These are phyloP conservation scores for Takifugu flavidus DNA, from an alignment of 2,113 vertebrate species.

Conservation along the genomic window DNA sequence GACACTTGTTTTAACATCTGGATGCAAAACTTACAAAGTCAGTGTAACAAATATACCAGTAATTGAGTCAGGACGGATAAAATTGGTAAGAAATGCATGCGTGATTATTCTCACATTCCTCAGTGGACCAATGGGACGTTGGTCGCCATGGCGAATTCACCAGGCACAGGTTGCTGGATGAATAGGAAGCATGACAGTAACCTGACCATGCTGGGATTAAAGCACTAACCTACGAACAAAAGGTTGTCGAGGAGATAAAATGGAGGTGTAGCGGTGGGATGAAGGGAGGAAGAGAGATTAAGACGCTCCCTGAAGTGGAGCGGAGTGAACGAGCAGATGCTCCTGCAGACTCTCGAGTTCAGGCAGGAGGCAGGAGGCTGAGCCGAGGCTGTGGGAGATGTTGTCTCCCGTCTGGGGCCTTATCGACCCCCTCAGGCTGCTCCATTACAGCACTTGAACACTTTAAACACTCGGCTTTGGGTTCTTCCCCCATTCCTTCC, in stretches of 20 bases:
- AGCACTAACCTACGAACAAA: too few relatives aligned
- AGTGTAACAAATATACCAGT: too few relatives aligned
- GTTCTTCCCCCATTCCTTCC: background rate
- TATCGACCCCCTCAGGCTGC: slow-evolving; percentile 53
- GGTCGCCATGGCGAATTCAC: slow-evolving; percentile 13
- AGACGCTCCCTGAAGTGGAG: background rate
- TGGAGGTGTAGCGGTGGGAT: too few relatives aligned
- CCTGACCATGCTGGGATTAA: too few relatives aligned
- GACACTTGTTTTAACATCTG: background rate
- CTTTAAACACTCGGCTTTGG: slow-evolving; percentile 20
- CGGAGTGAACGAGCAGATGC: background rate
- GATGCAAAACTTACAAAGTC: background rate
- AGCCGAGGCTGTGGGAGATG: slow-evolving; percentile 17
- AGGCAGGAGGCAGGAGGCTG: slow-evolving; percentile 19
- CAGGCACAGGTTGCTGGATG: background rate
- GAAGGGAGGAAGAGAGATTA: too few relatives aligned
- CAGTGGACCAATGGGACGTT: background rate
- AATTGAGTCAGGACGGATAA: too few relatives aligned
- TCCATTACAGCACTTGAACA: slow-evolving; percentile 54
- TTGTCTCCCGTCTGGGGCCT: slow-evolving; percentile 36
- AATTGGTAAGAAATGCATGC: too few relatives aligned
- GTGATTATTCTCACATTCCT: background rate
- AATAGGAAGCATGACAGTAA: too few relatives aligned
- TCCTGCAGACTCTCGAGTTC: background rate
- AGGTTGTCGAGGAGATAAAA: too few relatives aligned